phyloP scores from a whole-genome alignment of 2,113 vertebrate species.

The Microcebus murinus region DNA sequence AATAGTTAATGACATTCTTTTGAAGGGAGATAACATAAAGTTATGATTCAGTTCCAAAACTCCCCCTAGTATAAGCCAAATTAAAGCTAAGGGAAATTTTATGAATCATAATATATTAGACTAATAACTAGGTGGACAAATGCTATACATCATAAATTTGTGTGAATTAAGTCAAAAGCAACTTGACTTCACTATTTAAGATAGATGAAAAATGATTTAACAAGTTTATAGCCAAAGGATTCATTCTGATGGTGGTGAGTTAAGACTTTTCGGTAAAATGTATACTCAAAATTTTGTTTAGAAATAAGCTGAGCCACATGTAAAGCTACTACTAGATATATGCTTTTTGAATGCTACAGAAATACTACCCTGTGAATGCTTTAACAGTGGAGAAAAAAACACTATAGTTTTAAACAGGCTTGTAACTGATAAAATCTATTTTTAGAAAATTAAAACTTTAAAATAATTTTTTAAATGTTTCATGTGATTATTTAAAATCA shows the following conservation, averaged over 20 bases:
- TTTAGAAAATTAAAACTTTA: conserved; percentile 67
- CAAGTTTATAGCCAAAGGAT: conserved; percentile 68
- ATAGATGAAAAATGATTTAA: conserved; percentile 59
- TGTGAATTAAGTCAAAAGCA: conserved; percentile 67
- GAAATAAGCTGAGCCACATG: conserved; percentile 61
- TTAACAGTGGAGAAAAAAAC: conserved; percentile 48
- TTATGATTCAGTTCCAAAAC: conserved; percentile 58
- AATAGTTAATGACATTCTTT: conserved; percentile 20
- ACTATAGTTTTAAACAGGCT: conserved; percentile 78
- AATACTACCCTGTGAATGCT: conserved; percentile 50
- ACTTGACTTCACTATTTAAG: conserved; percentile 63
- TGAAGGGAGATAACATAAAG: conserved; percentile 44
- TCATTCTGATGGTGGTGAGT: conserved; percentile 46
- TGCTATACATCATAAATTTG: conserved; percentile 62
- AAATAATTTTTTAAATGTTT: conserved; percentile 36
- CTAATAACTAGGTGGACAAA: conserved; percentile 57
- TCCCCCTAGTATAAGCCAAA: conserved; percentile 46
- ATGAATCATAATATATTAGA: conserved; percentile 41
- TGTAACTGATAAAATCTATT: conserved; percentile 69
- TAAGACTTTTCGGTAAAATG: conserved; percentile 60
- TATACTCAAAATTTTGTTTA: conserved; percentile 57
- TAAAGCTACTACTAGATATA: conserved; percentile 32
- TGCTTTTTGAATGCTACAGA: conserved; percentile 70
- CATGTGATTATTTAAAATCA: conserved; percentile 77
- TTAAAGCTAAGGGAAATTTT: conserved; percentile 62